phyloP scores from a whole-genome alignment of 1,140 invertebrate species.

The Eriocheir sinensis region DNA sequence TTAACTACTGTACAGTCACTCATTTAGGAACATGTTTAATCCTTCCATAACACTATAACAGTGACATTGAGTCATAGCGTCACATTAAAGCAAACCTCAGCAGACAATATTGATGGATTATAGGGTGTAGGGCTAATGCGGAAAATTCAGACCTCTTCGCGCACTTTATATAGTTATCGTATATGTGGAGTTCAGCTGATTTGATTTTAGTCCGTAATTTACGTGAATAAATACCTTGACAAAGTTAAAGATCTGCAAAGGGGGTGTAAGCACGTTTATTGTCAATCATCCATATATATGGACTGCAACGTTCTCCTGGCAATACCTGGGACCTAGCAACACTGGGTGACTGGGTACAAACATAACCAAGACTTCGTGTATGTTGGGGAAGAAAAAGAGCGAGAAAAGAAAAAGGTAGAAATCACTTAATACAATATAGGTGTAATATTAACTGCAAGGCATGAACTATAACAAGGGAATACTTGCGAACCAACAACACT shows the following conservation, averaged over 20 bases:
- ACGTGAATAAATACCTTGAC: not conserved
- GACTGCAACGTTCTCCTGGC: not conserved
- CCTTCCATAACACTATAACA: not conserved
- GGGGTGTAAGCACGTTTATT: not conserved
- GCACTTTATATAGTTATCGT: slow-evolving; percentile 47
- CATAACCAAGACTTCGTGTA: too few species aligned
- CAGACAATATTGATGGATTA: slow-evolving; percentile 51
- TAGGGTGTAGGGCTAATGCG: not conserved
- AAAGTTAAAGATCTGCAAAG: not conserved
- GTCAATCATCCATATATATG: not conserved
- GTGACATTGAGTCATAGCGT: not conserved
- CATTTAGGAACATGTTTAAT: not conserved
- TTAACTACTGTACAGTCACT: not conserved
- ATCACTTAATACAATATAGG: slow-evolving; percentile 8
- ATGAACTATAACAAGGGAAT: not conserved
- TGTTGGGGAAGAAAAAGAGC: not conserved
- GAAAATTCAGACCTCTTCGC: slow-evolving; percentile 35
- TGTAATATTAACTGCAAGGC: not conserved
- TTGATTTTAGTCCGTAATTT: not conserved
- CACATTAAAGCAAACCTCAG: not conserved
- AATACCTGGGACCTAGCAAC: slow-evolving; percentile 12
- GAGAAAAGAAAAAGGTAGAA: not conserved
- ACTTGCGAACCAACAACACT: not conserved
- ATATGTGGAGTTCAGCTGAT: not conserved
- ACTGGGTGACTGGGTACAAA: slow-evolving; percentile 19